Evolutionary conservation across 2,113 vertebrate genomes (phyloP).

Genomic region (Chaetops frenatus): DNA sequence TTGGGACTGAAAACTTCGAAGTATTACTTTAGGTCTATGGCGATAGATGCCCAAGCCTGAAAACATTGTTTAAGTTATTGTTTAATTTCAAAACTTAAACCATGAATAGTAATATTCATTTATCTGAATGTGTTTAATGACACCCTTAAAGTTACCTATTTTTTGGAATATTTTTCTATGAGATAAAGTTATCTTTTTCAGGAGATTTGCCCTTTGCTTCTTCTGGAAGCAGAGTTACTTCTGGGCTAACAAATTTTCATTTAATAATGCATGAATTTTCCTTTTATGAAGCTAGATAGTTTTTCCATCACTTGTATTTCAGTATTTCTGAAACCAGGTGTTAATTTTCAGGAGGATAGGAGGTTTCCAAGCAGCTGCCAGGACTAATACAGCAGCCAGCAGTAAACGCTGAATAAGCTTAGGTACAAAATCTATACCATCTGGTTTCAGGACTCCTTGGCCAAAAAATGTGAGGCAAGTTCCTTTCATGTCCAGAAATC

Average conservation of each 20-base stretch:
- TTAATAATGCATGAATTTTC: not conserved
- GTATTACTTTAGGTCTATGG: not conserved
- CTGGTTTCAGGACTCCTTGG: constrained; percentile 32
- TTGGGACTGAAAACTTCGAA: not conserved
- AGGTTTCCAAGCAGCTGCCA: constrained; percentile 60
- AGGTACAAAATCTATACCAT: constrained; percentile 61
- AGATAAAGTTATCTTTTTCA: not conserved
- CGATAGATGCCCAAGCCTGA: not conserved
- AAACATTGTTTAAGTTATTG: not conserved
- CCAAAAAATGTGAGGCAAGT: constrained; percentile 40
- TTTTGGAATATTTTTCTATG: not conserved
- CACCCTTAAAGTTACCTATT: not conserved
- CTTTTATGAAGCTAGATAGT: not conserved
- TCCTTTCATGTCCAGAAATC: constrained; percentile 47
- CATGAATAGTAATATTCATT: not conserved
- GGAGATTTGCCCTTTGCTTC: not conserved
- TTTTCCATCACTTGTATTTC: constrained; percentile 50
- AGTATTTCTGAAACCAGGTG: constrained; percentile 60
- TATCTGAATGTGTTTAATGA: not conserved
- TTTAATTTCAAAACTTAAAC: not conserved
- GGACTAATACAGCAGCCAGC: constrained; percentile 54
- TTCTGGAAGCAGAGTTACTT: not conserved
- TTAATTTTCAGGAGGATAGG: constrained; percentile 64
- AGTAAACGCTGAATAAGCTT: constrained; percentile 66
- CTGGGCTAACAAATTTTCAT: not conserved